A percentile compares a stretch with the other conserved stretches of the same genome.
Conservation (phyloP, 1,140 invertebrate species). For the Lucilia sericata region DNA sequence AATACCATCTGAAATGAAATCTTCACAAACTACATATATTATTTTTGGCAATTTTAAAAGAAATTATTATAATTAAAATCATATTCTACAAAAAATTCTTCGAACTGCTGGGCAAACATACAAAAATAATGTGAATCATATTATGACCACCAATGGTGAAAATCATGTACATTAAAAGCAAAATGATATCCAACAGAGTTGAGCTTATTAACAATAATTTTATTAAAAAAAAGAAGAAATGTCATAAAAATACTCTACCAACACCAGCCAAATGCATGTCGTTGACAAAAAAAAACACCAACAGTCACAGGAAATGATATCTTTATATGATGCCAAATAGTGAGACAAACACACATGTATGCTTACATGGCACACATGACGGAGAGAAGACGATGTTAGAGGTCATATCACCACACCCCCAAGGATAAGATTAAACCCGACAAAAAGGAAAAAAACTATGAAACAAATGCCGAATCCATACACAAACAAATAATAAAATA, state of each 20-base stretch:
- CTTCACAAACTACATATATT: too few relatives aligned
- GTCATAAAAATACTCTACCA: not conserved
- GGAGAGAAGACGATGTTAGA: not conserved
- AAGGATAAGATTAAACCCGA: not conserved
- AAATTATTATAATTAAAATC: not conserved
- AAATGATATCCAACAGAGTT: conserved; percentile 14
- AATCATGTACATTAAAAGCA: not conserved
- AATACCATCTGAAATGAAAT: too few relatives aligned
- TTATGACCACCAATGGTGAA: not conserved
- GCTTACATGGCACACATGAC: not conserved
- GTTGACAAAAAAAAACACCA: not conserved
- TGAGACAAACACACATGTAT: not conserved
- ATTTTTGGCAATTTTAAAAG: too few relatives aligned
- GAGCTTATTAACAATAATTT: conserved; percentile 32
- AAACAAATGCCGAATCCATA: too few relatives aligned
- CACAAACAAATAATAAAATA: too few relatives aligned
- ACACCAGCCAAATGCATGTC: not conserved
- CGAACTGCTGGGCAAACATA: not conserved
- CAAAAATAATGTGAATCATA: not conserved
- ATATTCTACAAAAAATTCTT: not conserved
- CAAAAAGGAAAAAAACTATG: not conserved
- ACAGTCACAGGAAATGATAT: not conserved
- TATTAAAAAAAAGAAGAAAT: conserved; percentile 20
- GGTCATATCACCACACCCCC: not conserved
- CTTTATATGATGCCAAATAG: not conserved